Percentiles rank a stretch among this genome's conserved stretches.
phyloP scores from a whole-genome alignment of 2,888 invertebrate species.

The Didymodactylos carnosus region DNA sequence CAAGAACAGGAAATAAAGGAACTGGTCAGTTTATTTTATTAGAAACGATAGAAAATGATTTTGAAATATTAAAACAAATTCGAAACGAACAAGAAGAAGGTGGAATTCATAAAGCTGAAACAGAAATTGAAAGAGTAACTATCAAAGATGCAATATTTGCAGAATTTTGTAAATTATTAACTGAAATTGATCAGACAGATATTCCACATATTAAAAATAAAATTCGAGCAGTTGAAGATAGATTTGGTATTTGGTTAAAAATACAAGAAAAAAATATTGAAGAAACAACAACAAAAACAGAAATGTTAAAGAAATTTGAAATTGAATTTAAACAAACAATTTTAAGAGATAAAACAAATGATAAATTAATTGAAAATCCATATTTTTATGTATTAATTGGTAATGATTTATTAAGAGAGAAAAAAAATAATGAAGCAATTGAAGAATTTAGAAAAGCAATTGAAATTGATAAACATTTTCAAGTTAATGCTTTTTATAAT shows the following conservation, averaged over 20 bases:
- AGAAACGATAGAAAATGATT: not conserved
- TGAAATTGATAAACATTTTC: not conserved
- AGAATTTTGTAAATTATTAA: not conserved
- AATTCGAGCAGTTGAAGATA: not conserved
- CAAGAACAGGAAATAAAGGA: conserved; percentile 16
- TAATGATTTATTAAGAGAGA: not conserved
- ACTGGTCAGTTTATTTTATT: conserved; percentile 5
- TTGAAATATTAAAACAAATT: not conserved
- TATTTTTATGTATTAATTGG: not conserved
- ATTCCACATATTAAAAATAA: not conserved
- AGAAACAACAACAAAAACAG: not conserved
- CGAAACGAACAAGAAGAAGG: not conserved
- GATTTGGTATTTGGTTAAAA: not conserved
- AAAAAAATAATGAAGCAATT: not conserved
- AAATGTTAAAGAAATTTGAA: not conserved
- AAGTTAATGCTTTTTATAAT: not conserved
- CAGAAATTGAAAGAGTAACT: not conserved
- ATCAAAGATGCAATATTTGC: not conserved
- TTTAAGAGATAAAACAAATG: not conserved
- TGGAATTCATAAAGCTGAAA: not conserved
- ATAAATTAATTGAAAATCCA: not conserved
- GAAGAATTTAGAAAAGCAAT: not conserved
- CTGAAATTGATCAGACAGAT: not conserved
- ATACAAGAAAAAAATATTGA: not conserved
- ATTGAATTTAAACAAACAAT: not conserved